A percentile compares a stretch with the other conserved stretches of the same genome.
phyloP scores from a whole-genome alignment of 2,113 vertebrate species.

The Otolemur garnettii region DNA sequence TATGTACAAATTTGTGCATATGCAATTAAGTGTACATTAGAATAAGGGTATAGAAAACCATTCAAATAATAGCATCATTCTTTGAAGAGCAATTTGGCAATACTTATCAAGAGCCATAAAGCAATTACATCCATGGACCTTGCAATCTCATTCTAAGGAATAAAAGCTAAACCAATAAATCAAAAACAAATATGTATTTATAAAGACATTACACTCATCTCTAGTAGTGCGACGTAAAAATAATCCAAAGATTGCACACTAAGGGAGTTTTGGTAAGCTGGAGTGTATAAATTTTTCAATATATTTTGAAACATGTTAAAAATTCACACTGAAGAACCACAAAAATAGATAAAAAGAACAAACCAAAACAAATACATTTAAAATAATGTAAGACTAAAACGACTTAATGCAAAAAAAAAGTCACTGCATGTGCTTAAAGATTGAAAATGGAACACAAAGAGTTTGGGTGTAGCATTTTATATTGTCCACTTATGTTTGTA shows the following conservation, averaged over 20 bases:
- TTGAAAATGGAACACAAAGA: not conserved
- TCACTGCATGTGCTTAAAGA: not conserved
- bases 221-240: conserved; percentile 27
- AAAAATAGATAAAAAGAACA: conserved; percentile 48
- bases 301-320: conserved; percentile 14
- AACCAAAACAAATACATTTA: not conserved
- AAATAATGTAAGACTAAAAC: not conserved
- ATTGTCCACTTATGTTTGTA: not conserved
- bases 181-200: conserved; percentile 52
- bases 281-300: not conserved
- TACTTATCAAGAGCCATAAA: conserved; percentile 59
- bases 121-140: conserved; percentile 14
- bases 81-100: conserved; percentile 68
- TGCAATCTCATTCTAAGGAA: conserved; percentile 59
- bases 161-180: conserved; percentile 65
- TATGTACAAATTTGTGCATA: conserved; percentile 64
- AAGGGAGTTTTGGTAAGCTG: conserved; percentile 18
- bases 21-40: conserved; percentile 70
- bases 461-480: not conserved
- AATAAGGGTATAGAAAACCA: conserved; percentile 67
- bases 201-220: conserved; percentile 15
- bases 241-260: not conserved
- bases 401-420: not conserved
- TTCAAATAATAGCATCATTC: conserved; percentile 53
- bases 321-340: not conserved